A percentile compares a stretch with the other conserved stretches of the same genome.
These are phyloP conservation scores for Ellobius talpinus DNA, from an alignment of 2,113 vertebrate species.

Conservation along the genomic window DNA sequence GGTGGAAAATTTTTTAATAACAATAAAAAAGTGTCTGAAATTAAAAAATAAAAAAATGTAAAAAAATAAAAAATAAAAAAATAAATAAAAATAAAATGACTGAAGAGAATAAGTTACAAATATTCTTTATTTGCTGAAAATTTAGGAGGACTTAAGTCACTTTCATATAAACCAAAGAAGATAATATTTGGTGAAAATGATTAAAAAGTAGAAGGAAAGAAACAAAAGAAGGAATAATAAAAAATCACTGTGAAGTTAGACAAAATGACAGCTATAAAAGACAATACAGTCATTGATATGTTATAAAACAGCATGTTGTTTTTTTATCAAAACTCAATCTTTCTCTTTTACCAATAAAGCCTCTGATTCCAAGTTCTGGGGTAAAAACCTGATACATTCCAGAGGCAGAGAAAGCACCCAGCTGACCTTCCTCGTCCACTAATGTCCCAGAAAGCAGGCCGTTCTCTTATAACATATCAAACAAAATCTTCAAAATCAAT, in stretches of 20 bases:
- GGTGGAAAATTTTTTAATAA: too few relatives aligned
- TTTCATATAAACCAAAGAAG: background rate
- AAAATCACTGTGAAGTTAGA: background rate
- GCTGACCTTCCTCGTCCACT: background rate
- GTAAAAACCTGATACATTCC: fast-evolving
- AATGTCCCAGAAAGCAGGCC: background rate
- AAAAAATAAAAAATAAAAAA: too few relatives aligned
- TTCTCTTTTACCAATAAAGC: background rate
- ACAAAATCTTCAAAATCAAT: background rate
- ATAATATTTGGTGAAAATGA: background rate
- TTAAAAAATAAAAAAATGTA: too few relatives aligned
- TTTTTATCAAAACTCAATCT: background rate
- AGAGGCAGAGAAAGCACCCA: background rate
- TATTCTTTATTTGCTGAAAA: background rate
- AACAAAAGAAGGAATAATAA: background rate
- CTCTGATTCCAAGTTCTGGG: background rate
- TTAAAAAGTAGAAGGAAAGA: background rate
- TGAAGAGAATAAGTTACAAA: background rate
- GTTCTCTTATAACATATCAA: background rate
- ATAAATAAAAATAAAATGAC: too few relatives aligned
- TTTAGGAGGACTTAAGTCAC: background rate
- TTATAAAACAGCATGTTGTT: background rate
- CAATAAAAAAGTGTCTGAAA: too few relatives aligned
- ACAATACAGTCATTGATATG: too few relatives aligned
- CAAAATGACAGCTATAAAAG: background rate